A percentile compares a stretch with the other conserved stretches of the same genome.
phyloP scores from a whole-genome alignment of 2,113 vertebrate species.

The Ibidorhyncha struthersii region DNA sequence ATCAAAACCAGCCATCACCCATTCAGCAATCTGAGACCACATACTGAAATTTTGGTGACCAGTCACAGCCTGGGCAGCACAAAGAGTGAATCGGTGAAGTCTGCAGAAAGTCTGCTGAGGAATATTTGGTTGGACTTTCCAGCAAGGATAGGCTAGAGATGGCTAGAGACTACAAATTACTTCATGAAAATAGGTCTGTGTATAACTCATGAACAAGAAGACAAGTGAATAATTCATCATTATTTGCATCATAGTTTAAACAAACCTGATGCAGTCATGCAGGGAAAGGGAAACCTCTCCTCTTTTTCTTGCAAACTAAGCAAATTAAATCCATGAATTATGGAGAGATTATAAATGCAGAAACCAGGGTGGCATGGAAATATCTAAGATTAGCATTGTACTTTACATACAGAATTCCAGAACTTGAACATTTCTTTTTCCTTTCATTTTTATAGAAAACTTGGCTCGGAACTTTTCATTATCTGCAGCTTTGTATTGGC shows the following conservation, averaged over 20 bases:
- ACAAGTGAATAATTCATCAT: conserved; percentile 14
- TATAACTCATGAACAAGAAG: background rate
- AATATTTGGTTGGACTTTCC: background rate
- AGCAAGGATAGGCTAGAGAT: background rate
- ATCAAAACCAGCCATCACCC: background rate
- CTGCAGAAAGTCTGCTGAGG: background rate
- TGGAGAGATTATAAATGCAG: background rate
- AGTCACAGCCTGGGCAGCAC: background rate
- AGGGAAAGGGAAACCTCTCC: background rate
- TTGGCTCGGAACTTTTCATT: background rate
- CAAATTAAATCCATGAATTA: background rate
- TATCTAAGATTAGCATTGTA: background rate
- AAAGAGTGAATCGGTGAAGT: background rate
- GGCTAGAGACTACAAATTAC: background rate
- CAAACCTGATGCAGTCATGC: background rate
- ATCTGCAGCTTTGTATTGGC: background rate
- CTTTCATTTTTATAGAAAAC: background rate
- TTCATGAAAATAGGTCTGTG: background rate
- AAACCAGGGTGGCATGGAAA: background rate
- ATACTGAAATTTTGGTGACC: background rate
- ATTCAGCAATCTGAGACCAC: background rate
- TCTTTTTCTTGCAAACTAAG: background rate
- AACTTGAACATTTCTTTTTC: background rate
- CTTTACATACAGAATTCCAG: background rate
- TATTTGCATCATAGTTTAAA: background rate